Conservation (phyloP, 2,797 vertebrate genomes). For the Crenichthys baileyi region DNA sequence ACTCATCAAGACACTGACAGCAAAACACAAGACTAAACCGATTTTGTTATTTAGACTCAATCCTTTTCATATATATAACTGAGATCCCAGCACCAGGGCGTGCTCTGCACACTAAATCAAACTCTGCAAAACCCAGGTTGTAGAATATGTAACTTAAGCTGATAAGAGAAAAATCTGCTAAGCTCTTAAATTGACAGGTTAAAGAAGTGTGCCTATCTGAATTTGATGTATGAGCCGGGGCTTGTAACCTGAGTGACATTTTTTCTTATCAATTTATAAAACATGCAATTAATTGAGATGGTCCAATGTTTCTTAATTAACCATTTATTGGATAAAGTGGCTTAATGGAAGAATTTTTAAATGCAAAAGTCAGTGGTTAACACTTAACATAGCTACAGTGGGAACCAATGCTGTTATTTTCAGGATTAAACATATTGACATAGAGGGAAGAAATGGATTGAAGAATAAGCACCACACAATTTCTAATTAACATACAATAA, state of each 20-base stretch:
- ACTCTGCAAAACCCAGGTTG: conserved; percentile 35
- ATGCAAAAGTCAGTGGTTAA: conserved; percentile 75
- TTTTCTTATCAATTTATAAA: conserved; percentile 76
- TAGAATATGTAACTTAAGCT: conserved; percentile 53
- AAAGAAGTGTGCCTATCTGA: conserved; percentile 55
- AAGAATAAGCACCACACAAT: conserved; percentile 43
- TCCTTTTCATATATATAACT: conserved; percentile 37
- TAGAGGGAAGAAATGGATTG: conserved; percentile 35
- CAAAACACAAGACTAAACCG: conserved; percentile 41
- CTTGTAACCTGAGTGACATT: conserved; percentile 65
- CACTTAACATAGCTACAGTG: conserved; percentile 66
- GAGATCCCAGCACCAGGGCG: conserved; percentile 21
- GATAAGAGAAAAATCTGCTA: conserved; percentile 64
- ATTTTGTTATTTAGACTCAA: conserved; percentile 47
- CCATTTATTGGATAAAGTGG: conserved; percentile 70
- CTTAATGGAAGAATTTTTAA: conserved; percentile 70
- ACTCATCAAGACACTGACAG: conserved; percentile 50
- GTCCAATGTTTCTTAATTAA: conserved; percentile 70
- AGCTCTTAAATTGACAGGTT: conserved; percentile 66
- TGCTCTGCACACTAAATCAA: conserved; percentile 16
- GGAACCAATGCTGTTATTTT: conserved; percentile 44
- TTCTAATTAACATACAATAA: conserved; percentile 13
- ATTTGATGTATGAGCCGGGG: conserved; percentile 60
- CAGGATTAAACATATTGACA: conserved; percentile 46
- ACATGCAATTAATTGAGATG: conserved; percentile 74